Evolutionary conservation across 2,888 invertebrate genomes (phyloP).

Genomic region (Patella ulyssiponensis): DNA sequence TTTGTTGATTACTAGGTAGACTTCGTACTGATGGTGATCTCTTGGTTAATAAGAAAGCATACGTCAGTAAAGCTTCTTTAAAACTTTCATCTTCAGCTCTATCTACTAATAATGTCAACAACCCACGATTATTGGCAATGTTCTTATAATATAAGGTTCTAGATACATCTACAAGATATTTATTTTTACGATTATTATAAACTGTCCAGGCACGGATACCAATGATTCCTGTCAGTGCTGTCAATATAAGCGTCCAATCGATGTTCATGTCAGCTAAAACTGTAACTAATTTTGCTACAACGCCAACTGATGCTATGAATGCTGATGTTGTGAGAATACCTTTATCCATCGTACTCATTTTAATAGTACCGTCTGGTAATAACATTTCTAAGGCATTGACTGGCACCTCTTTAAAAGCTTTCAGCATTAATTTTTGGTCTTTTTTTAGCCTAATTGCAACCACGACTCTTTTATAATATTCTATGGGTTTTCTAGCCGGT

Average conservation of each 20-base stretch:
- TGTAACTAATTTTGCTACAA: conserved; percentile 63
- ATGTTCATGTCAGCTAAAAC: conserved; percentile 51
- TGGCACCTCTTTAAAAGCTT: conserved; percentile 70
- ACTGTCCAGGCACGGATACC: conserved; percentile 54
- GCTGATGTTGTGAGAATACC: conserved; percentile 51
- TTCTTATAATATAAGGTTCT: conserved; percentile 69
- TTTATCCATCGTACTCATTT: conserved; percentile 60
- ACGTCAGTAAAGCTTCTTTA: conserved; percentile 67
- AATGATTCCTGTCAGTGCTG: conserved; percentile 51
- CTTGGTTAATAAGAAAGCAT: conserved; percentile 64
- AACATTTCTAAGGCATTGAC: conserved; percentile 64
- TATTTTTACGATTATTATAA: conserved; percentile 62
- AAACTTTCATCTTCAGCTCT: conserved; percentile 70
- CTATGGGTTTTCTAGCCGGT: conserved; percentile 43
- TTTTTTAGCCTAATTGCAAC: conserved; percentile 67
- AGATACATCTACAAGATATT: conserved; percentile 62
- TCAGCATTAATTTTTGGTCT: conserved; percentile 69
- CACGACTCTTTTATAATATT: conserved; percentile 69
- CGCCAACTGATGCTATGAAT: conserved; percentile 49
- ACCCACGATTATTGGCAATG: conserved; percentile 68
- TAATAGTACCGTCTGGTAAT: conserved; percentile 65
- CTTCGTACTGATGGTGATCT: conserved; percentile 44
- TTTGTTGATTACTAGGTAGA: conserved; percentile 33
- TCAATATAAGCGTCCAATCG: conserved; percentile 60
- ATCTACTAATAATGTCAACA: conserved; percentile 67